Evolutionary conservation across 2,797 vertebrate species (phyloP).

Genomic region (Ptychadena robeensis): DNA sequence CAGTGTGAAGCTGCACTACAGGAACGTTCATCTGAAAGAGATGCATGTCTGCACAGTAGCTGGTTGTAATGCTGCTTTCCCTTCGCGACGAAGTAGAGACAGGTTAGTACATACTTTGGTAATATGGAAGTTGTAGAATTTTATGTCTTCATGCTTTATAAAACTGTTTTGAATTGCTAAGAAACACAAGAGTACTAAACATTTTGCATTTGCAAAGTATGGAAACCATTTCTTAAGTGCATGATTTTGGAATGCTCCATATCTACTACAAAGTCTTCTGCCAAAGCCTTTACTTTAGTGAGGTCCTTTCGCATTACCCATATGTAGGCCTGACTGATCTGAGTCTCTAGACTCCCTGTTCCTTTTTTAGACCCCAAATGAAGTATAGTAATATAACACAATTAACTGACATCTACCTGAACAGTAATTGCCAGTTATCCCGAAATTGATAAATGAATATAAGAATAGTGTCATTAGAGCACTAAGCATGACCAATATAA

Average conservation of each 20-base stretch:
- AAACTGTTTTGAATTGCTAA: neutral
- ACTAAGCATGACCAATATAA: no score
- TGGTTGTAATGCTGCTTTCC: conserved; percentile 97
- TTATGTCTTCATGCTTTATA: neutral
- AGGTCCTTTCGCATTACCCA: neutral
- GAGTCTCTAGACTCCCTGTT: neutral
- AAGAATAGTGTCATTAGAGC: no score
- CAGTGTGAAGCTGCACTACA: conserved; percentile 99
- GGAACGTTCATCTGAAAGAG: conserved; percentile 99
- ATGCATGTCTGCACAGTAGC: conserved; percentile 99
- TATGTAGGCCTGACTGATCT: neutral
- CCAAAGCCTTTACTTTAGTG: neutral
- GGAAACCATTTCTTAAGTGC: neutral
- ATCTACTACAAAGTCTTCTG: conserved; percentile 19
- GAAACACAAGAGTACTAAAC: neutral
- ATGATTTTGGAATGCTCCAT: conserved; percentile 6
- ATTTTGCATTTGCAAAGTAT: neutral
- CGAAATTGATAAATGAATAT: neutral
- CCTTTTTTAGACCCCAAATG: neutral
- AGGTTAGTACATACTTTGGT: conserved; percentile 84
- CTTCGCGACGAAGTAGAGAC: conserved; percentile 97
- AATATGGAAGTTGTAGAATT: neutral
- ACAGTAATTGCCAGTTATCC: neutral
- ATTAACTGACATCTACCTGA: neutral
- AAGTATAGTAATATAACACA: neutral